Percentiles rank a stretch among this genome's conserved stretches.
phyloP scores from a whole-genome alignment of 2,797 vertebrate species.

The Muscicapa comitata region DNA sequence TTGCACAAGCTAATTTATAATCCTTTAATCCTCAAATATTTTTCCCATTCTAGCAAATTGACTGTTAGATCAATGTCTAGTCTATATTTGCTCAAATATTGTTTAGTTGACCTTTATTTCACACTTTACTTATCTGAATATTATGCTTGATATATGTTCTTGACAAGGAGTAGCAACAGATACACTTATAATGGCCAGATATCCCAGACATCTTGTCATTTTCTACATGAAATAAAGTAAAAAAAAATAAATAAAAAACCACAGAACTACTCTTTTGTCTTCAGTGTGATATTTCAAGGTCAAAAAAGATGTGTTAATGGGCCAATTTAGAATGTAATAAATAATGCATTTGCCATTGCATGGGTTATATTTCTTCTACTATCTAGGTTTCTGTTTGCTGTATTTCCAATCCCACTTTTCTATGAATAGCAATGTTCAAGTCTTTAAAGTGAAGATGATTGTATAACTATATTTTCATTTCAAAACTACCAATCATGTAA shows the following conservation, averaged over 20 bases:
- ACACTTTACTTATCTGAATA: not conserved
- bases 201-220: not conserved
- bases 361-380: not conserved
- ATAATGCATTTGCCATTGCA: not conserved
- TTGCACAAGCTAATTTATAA: not conserved
- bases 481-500: not conserved
- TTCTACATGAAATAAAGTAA: not conserved
- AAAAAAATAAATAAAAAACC: not conserved
- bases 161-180: not conserved
- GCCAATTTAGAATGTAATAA: not conserved
- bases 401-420: slow-evolving; percentile 4
- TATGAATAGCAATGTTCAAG: not conserved
- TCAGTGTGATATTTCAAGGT: slow-evolving; percentile 28
- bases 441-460: not conserved
- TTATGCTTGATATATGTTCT: not conserved
- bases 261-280: not conserved
- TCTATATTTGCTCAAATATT: not conserved
- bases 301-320: not conserved
- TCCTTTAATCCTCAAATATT: slow-evolving; percentile 16
- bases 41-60: not conserved
- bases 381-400: not conserved
- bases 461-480: not conserved
- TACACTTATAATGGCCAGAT: not conserved
- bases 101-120: slow-evolving; percentile 33
- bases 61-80: not conserved